Percentiles rank a stretch among this genome's conserved stretches.
Conservation (phyloP, 1,140 invertebrate species). For the Branchinecta lindahli region DNA sequence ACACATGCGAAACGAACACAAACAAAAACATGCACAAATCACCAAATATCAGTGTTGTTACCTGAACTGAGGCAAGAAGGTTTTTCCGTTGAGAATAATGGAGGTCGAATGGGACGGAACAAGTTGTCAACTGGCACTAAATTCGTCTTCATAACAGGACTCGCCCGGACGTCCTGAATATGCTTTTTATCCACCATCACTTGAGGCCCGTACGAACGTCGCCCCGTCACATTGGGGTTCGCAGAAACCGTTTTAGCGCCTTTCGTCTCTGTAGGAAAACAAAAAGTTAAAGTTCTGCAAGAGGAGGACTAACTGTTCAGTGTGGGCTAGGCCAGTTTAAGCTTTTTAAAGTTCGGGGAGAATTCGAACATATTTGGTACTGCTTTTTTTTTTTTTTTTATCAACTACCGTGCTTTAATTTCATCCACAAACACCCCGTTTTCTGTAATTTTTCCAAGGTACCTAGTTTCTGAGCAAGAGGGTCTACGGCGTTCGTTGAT, state of each 20-base stretch:
- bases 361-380: too few species aligned
- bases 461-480: too few species aligned
- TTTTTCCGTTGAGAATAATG: background rate
- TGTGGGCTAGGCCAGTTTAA: too few species aligned
- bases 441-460: too few species aligned
- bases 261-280: background rate
- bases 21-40: background rate
- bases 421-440: too few species aligned
- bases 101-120: background rate
- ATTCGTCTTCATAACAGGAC: background rate
- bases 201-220: background rate
- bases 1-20: background rate
- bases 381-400: too few species aligned
- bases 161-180: background rate
- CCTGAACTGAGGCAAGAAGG: background rate
- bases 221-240: background rate
- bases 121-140: background rate
- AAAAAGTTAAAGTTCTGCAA: too few species aligned
- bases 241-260: background rate
- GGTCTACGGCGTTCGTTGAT: too few species aligned
- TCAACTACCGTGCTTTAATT: too few species aligned
- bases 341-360: too few species aligned
- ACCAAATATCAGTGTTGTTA: slow-evolving; percentile 3
- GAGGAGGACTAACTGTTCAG: too few species aligned
- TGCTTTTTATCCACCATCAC: background rate